A percentile compares a stretch with the other conserved stretches of the same genome.
Evolutionary conservation across 2,797 vertebrate species (phyloP).

Genomic region (Calcarius lapponicus): DNA sequence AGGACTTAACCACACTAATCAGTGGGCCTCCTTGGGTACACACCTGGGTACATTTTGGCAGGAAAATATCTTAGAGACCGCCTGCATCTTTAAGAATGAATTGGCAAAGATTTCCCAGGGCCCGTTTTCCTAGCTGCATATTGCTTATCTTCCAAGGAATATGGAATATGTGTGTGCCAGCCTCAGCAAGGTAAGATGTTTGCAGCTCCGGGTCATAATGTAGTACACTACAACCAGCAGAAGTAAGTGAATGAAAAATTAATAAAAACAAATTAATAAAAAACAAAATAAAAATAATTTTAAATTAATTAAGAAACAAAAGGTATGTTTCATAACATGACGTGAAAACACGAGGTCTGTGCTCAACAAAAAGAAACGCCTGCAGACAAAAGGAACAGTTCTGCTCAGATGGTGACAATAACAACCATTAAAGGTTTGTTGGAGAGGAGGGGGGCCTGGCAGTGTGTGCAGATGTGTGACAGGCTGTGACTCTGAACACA

Average conservation of each 20-base stretch:
- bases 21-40: rapidly evolving
- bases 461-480: rapidly evolving
- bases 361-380: neutral
- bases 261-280: neutral
- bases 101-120: neutral
- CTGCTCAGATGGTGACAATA: neutral
- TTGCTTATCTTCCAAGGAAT: neutral
- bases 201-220: neutral
- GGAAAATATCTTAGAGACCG: neutral
- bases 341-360: neutral
- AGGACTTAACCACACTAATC: neutral
- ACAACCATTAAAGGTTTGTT: neutral
- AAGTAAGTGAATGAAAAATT: neutral
- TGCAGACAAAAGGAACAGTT: neutral
- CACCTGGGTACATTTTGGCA: neutral
- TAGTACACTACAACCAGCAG: neutral
- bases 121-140: neutral
- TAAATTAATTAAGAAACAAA: neutral
- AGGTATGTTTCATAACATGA: rapidly evolving
- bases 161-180: neutral
- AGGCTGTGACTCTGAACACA: neutral
- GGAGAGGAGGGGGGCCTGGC: neutral
- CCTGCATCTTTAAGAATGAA: neutral
- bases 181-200: neutral
- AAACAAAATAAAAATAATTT: neutral